Percentiles rank a stretch among this genome's conserved stretches.
Evolutionary conservation across 2,113 vertebrate species (phyloP).

Genomic region (Zapornia atra): DNA sequence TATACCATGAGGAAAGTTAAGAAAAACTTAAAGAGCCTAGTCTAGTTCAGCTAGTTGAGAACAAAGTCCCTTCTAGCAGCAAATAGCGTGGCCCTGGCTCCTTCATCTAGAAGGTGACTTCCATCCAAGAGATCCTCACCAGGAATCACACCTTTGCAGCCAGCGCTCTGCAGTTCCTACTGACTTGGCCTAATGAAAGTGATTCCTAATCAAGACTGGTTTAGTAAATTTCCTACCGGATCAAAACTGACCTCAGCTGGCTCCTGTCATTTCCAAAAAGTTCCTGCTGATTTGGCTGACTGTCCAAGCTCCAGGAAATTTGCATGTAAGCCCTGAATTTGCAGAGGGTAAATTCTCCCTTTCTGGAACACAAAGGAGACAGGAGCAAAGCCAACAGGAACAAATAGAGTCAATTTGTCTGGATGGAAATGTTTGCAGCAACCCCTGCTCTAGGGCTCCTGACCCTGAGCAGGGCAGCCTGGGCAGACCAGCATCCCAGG

Average conservation of each 20-base stretch:
- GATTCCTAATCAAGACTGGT: not conserved
- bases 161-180: slow-evolving; percentile 16
- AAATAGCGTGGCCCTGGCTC: not conserved
- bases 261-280: slow-evolving; percentile 26
- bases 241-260: slow-evolving; percentile 49
- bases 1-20: not conserved
- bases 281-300: slow-evolving; percentile 43
- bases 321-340: not conserved
- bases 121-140: slow-evolving; percentile 7
- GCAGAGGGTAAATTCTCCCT: slow-evolving; percentile 16
- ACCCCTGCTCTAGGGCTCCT: not conserved
- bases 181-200: slow-evolving; percentile 26
- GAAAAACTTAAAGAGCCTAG: not conserved
- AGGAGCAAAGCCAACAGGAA: slow-evolving; percentile 33
- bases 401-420: not conserved
- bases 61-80: not conserved
- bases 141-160: slow-evolving; percentile 33
- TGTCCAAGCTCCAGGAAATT: slow-evolving; percentile 16
- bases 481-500: not conserved
- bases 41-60: not conserved
- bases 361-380: not conserved
- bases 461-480: not conserved
- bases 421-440: not conserved
- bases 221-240: slow-evolving; percentile 6
- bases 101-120: not conserved